Evolutionary conservation across 2,888 invertebrate species (phyloP).

Genomic region (Agonopterix heracliana): DNA sequence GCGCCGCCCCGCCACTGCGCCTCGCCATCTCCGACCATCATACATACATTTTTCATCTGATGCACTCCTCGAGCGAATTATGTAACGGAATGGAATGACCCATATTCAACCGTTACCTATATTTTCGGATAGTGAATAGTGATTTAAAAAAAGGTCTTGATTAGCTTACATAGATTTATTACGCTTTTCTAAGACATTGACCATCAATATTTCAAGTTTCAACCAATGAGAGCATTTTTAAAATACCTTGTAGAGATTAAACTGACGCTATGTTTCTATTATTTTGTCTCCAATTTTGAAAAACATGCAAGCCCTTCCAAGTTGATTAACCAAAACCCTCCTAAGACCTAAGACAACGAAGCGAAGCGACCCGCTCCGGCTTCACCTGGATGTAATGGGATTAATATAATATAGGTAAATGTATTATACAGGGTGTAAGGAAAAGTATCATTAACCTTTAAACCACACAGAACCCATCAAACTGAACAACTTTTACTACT

Average conservation of each 20-base stretch:
- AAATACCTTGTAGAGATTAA: constrained; percentile 29
- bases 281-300: constrained; percentile 41
- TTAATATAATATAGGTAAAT: too few species aligned
- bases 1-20: constrained; percentile 39
- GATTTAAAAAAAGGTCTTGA: neutral
- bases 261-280: constrained; percentile 41
- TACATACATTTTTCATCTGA: constrained; percentile 62
- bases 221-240: neutral
- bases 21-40: constrained; percentile 55
- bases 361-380: too few species aligned
- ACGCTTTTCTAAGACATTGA: too few species aligned
- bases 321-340: too few species aligned
- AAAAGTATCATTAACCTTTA: too few species aligned
- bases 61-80: constrained; percentile 59
- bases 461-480: too few species aligned
- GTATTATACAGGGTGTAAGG: too few species aligned
- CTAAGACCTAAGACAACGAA: too few species aligned
- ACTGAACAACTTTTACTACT: too few species aligned
- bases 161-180: too few species aligned
- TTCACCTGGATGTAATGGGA: too few species aligned
- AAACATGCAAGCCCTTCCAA: constrained; percentile 52
- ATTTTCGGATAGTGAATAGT: constrained; percentile 8
- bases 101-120: constrained; percentile 31
- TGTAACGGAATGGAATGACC: constrained; percentile 62
- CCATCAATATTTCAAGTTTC: too few species aligned